phyloP scores from a whole-genome alignment of 2,888 invertebrate species.

The Pristionchus japonicus region DNA sequence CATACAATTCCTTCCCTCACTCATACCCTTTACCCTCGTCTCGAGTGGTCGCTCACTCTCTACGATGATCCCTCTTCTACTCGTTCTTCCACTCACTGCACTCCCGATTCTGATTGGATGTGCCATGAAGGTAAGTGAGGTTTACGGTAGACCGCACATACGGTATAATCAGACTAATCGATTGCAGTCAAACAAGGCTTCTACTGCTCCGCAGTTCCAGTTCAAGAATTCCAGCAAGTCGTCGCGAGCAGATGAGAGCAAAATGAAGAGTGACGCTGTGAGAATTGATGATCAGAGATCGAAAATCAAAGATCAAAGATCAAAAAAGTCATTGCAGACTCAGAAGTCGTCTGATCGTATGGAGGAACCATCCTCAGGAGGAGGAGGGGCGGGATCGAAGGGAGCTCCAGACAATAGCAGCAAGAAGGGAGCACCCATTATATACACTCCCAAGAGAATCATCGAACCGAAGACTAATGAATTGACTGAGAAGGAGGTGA shows the following conservation, averaged over 20 bases:
- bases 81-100: background rate
- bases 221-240: slow-evolving; percentile 1
- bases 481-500: slow-evolving; percentile 23
- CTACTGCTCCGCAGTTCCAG: background rate
- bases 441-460: background rate
- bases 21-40: background rate
- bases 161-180: background rate
- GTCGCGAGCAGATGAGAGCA: background rate
- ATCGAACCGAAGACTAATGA: background rate
- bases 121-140: background rate
- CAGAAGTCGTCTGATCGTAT: background rate
- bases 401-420: background rate
- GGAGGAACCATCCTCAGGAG: background rate
- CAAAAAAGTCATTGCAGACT: background rate
- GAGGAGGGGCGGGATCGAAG: too few relatives aligned
- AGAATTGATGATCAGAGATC: too few relatives aligned
- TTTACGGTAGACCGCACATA: background rate
- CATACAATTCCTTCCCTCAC: background rate
- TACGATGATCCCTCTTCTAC: background rate
- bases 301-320: background rate
- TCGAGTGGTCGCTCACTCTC: background rate
- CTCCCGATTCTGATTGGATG: background rate
- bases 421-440: background rate
- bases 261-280: background rate
- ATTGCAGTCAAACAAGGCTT: background rate